These are phyloP conservation scores for Amphiprion ocellaris DNA, from an alignment of 2,113 vertebrate species.

Conservation along the genomic window DNA sequence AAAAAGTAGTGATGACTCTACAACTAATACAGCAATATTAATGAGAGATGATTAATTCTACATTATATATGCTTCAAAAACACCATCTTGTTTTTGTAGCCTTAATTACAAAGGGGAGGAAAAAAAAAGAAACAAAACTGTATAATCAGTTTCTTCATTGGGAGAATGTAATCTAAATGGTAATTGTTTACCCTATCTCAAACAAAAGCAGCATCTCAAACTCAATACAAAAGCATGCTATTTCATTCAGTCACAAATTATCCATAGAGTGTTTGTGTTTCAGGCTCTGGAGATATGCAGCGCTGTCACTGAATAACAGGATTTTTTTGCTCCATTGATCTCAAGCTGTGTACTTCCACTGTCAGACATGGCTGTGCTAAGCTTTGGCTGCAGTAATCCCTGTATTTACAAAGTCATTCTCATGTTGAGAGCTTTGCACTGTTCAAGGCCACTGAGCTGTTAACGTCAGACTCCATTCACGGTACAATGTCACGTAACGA, in stretches of 20 bases:
- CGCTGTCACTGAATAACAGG: slow-evolving; percentile 37
- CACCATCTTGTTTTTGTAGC: not conserved
- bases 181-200: slow-evolving; percentile 31
- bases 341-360: slow-evolving; percentile 57
- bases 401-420: slow-evolving; percentile 51
- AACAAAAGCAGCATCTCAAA: slow-evolving; percentile 29
- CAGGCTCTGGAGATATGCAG: slow-evolving; percentile 29
- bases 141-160: slow-evolving; percentile 20
- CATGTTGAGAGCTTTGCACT: slow-evolving; percentile 39
- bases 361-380: slow-evolving; percentile 50
- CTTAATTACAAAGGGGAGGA: not conserved
- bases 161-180: slow-evolving; percentile 48
- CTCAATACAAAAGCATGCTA: not conserved
- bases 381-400: slow-evolving; percentile 51
- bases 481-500: not conserved
- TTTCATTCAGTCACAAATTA: slow-evolving; percentile 18
- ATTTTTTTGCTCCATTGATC: slow-evolving; percentile 57
- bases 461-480: slow-evolving; percentile 14
- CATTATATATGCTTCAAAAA: slow-evolving; percentile 12
- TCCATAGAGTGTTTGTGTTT: slow-evolving; percentile 14
- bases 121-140: not conserved
- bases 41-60: slow-evolving; percentile 15
- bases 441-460: slow-evolving; percentile 42
- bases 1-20: slow-evolving; percentile 5
- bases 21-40: slow-evolving; percentile 28